These are phyloP conservation scores for Drosophila mulleri DNA, from an alignment of 2,888 invertebrate genomes.

Conservation along the genomic window DNA sequence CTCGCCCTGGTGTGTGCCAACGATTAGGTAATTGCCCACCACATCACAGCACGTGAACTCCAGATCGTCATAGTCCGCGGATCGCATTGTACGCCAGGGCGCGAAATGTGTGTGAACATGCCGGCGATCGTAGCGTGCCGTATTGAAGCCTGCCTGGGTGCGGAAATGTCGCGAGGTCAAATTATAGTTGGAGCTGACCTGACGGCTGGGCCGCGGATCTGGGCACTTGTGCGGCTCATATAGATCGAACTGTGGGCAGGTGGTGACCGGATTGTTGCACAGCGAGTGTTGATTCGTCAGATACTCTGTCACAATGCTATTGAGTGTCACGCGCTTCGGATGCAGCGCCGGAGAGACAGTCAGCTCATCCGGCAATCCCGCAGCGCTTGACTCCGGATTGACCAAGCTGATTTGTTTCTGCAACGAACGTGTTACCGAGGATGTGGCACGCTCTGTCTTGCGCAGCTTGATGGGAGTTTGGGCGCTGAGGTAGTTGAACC, in stretches of 20 bases:
- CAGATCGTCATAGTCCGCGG: conserved; percentile 88
- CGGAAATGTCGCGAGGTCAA: conserved; percentile 88
- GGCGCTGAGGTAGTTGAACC: conserved; percentile 47
- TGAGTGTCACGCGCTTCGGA: conserved; percentile 89
- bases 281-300: conserved; percentile 98
- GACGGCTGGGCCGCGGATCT: conserved; percentile 89
- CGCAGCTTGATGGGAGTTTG: conserved; percentile 70
- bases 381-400: conserved; percentile 23
- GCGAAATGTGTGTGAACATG: conserved; percentile 93
- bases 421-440: conserved; percentile 78
- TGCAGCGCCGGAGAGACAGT: conserved; percentile 48
- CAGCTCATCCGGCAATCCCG: conserved; percentile 52
- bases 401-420: conserved; percentile 86
- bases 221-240: conserved; percentile 99
- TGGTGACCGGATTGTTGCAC: conserved; percentile 98
- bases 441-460: conserved; percentile 58
- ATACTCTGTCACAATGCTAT: conserved; percentile 98
- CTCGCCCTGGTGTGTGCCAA: conserved; percentile 96
- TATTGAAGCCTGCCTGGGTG: conserved; percentile 86
- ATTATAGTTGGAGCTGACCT: conserved; percentile 87
- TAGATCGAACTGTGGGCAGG: conserved; percentile 98
- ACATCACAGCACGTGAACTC: conserved; percentile 91
- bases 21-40: conserved; percentile 87
- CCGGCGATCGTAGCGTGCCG: conserved; percentile 90
- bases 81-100: conserved; percentile 89